Conservation (phyloP, 35 echinoderm and acorn worm genomes). For the Strongylocentrotus purpuratus region DNA sequence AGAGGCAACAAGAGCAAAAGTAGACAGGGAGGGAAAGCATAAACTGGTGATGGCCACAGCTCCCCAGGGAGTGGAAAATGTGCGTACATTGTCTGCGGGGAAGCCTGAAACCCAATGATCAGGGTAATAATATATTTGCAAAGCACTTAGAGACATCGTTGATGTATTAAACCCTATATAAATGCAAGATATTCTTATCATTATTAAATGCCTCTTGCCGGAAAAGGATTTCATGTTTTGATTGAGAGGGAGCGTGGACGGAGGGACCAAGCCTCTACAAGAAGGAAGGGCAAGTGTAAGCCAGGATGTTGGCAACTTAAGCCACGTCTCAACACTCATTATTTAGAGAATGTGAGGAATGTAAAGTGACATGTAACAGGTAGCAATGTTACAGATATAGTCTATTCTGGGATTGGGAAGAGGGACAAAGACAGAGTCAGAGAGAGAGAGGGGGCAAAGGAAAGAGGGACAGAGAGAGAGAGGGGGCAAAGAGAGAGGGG, state of each 20-base stretch:
- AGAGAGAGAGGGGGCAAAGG: background rate
- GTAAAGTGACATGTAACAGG: background rate
- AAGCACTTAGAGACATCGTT: too few relatives aligned
- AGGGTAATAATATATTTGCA: too few relatives aligned
- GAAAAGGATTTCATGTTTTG: background rate
- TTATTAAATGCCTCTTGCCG: too few relatives aligned
- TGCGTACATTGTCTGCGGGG: too few relatives aligned
- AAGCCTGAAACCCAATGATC: too few relatives aligned
- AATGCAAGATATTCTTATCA: too few relatives aligned
- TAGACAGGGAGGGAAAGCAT: too few relatives aligned
- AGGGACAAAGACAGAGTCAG: background rate
- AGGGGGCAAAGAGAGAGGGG: background rate
- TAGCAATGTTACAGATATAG: background rate
- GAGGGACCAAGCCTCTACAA: background rate
- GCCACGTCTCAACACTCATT: background rate
- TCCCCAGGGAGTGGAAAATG: too few relatives aligned
- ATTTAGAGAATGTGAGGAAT: background rate
- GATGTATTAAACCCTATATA: too few relatives aligned
- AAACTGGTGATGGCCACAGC: too few relatives aligned
- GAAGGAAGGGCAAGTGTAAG: background rate
- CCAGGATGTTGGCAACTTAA: background rate
- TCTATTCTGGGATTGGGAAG: background rate
- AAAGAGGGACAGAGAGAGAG: background rate
- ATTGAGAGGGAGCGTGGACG: background rate
- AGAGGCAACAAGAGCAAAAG: too few relatives aligned